phyloP scores from a whole-genome alignment of 2,888 invertebrate genomes.

The Sepiola atlantica region DNA sequence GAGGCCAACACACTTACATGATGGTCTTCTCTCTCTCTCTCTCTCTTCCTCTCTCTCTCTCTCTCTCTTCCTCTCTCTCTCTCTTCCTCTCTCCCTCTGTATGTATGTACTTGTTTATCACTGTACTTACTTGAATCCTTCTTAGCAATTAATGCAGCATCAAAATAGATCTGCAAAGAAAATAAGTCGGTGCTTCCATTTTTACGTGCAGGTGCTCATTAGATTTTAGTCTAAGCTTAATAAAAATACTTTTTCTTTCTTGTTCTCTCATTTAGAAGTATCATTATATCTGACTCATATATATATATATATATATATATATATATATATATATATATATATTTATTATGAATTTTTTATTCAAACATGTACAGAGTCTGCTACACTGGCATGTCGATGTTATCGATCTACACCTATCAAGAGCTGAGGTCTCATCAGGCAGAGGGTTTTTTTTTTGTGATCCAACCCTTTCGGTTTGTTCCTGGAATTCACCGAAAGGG shows the following conservation, averaged over 20 bases:
- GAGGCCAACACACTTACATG: constrained; percentile 32
- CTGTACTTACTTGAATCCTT: background rate
- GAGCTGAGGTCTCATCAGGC: no score
- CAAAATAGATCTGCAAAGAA: background rate
- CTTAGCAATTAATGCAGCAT: background rate
- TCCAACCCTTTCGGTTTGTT: no score
- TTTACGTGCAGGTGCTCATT: background rate
- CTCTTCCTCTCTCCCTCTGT: background rate
- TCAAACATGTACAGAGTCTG: no score
- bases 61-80: background rate
- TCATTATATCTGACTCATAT: background rate
- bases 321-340: background rate
- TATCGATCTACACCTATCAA: no score
- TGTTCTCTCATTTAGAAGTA: no score
- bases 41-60: background rate
- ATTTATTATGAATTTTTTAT: no score
- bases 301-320: background rate
- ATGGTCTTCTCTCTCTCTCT: background rate
- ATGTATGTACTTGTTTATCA: background rate
- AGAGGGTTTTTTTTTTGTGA: no score
- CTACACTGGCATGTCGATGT: no score
- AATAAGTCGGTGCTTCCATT: background rate
- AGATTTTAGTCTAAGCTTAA: background rate
- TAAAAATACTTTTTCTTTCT: background rate
- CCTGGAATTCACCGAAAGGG: no score